Conservation (phyloP, 2,888 invertebrate genomes). For the Polietes domitor region DNA sequence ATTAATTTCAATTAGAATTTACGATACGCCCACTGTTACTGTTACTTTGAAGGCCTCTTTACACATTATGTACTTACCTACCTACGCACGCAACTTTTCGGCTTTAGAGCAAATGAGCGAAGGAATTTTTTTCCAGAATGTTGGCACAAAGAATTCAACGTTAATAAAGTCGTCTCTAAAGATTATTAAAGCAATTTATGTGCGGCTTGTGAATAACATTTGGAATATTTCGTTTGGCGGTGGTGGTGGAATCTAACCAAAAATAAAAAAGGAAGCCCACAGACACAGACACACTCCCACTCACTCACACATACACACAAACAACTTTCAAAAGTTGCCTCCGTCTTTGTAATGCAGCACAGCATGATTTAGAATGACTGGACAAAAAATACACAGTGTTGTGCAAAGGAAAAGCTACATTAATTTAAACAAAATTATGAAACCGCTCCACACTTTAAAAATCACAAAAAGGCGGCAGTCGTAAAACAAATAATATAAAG, state of each 20-base stretch:
- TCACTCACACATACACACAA: background rate
- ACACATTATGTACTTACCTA: too few relatives aligned
- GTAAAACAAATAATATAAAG: too few relatives aligned
- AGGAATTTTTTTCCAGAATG: too few relatives aligned
- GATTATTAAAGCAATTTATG: constrained; percentile 17
- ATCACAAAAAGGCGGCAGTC: too few relatives aligned
- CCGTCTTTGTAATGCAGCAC: background rate
- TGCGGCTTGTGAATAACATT: constrained; percentile 1
- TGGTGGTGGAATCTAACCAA: constrained; percentile 4
- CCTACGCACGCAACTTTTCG: too few relatives aligned
- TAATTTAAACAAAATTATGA: too few relatives aligned
- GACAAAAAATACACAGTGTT: background rate
- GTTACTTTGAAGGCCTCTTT: too few relatives aligned
- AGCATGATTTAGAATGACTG: constrained; percentile 14
- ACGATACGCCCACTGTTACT: background rate
- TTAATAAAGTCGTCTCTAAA: constrained; percentile 8
- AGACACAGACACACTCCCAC: background rate
- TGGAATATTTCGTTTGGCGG: background rate
- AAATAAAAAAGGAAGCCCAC: background rate
- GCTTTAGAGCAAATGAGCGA: too few relatives aligned
- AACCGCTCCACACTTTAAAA: too few relatives aligned
- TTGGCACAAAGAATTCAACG: background rate
- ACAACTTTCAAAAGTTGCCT: background rate
- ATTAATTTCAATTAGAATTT: background rate
- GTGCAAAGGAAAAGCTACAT: background rate